Conservation (phyloP, 2,113 vertebrate species). For the Perca flavescens region DNA sequence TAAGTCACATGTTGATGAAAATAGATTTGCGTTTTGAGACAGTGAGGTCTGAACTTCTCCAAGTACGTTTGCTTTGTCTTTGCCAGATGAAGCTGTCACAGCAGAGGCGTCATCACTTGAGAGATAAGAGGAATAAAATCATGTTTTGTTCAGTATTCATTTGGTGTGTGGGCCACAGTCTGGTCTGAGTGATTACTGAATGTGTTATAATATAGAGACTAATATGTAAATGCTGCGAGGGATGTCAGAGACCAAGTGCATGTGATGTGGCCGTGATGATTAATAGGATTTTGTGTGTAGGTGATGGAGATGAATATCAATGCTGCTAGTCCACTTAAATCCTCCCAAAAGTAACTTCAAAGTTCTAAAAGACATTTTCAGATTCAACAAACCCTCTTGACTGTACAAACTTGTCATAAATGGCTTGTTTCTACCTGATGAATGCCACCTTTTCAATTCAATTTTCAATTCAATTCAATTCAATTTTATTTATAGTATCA, state of each 20-base stretch:
- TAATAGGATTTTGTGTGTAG: slow-evolving; percentile 39
- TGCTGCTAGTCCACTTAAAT: slow-evolving; percentile 1
- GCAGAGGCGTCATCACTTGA: slow-evolving; percentile 15
- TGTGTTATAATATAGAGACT: slow-evolving; percentile 16
- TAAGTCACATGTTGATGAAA: slow-evolving; percentile 13
- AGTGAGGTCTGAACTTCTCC: slow-evolving; percentile 19
- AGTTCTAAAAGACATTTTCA: neutral
- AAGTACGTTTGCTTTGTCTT: slow-evolving; percentile 5
- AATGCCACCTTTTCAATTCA: too few relatives aligned
- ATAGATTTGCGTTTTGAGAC: slow-evolving; percentile 23
- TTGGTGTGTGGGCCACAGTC: slow-evolving; percentile 32
- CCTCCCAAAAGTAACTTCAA: slow-evolving; percentile 5
- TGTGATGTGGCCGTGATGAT: slow-evolving; percentile 14
- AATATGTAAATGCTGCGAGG: slow-evolving; percentile 20
- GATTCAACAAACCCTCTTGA: neutral
- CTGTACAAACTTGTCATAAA: too few relatives aligned
- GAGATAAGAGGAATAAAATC: slow-evolving; percentile 18
- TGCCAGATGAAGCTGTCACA: neutral
- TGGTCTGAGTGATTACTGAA: slow-evolving; percentile 21
- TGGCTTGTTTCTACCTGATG: too few relatives aligned
- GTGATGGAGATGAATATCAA: slow-evolving; percentile 27
- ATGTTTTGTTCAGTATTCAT: neutral
- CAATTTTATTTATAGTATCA: too few relatives aligned
- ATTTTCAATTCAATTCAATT: too few relatives aligned
- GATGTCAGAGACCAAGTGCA: slow-evolving; percentile 8